Percentiles rank a stretch among this genome's conserved stretches.
Conservation (phyloP, 2,888 invertebrate genomes). For the Neoitamus cyanurus region DNA sequence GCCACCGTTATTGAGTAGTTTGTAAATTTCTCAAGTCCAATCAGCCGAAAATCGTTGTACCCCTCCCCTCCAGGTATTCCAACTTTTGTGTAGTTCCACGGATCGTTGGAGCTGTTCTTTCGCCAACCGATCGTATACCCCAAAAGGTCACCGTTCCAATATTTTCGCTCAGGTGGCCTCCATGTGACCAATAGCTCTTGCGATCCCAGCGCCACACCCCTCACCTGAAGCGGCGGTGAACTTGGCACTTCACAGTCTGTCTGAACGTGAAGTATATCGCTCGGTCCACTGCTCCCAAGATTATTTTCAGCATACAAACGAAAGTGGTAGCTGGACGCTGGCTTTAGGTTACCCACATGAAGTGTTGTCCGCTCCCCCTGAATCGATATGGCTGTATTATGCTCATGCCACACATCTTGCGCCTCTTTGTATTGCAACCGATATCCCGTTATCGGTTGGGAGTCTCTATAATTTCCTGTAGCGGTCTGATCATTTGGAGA, state of each 20-base stretch:
- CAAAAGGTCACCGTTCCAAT: conserved; percentile 80
- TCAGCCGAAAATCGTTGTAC: conserved; percentile 72
- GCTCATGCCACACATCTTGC: conserved; percentile 71
- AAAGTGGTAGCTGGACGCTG: conserved; percentile 72
- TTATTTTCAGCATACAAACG: conserved; percentile 73
- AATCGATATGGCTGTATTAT: conserved; percentile 70
- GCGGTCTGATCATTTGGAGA: conserved; percentile 67
- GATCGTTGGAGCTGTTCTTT: conserved; percentile 66
- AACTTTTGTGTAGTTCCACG: conserved; percentile 62
- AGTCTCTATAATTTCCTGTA: conserved; percentile 61
- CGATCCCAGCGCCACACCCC: conserved; percentile 75
- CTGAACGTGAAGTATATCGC: conserved; percentile 70
- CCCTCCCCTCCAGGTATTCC: conserved; percentile 67
- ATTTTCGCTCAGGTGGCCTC: conserved; percentile 78
- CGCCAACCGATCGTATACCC: conserved; percentile 75
- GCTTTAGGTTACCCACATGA: conserved; percentile 69
- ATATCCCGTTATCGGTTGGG: conserved; percentile 70
- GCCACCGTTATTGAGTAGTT: conserved; percentile 82
- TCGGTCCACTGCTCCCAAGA: conserved; percentile 72
- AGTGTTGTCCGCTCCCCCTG: conserved; percentile 69
- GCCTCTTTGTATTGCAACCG: conserved; percentile 72
- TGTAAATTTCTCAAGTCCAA: conserved; percentile 79
- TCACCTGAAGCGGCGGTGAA: conserved; percentile 76
- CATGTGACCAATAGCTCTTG: conserved; percentile 80
- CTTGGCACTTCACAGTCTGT: conserved; percentile 75